Evolutionary conservation across 2,113 vertebrate genomes (phyloP), one percentile per base, ranked within the genome.

Genomic region (Tetrax tetrax): DNA sequence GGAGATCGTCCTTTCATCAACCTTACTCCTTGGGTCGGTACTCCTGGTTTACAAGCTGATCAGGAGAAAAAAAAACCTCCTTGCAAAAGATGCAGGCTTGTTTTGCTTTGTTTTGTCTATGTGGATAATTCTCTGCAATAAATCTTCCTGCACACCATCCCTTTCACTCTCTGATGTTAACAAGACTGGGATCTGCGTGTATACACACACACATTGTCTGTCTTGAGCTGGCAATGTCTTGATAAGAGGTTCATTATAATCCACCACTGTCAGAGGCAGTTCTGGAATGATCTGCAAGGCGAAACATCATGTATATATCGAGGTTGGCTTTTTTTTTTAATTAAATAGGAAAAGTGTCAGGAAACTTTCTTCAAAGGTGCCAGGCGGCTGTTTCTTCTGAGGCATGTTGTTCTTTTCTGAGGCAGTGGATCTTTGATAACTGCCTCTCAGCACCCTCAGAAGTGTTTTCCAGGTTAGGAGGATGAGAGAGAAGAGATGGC

Each of bases 311-410:
- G 91, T 94, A 95, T 84, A 33, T 84, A 60, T 86, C 70, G 80
- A 82, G 71, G 17, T 43, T 80, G 50, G 41, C 56, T 81, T 77
- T 85, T 68, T 83, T 85, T 72, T 54, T 89, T 93, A 85, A 95
- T 97, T 93, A 96, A 83, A 78, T 95, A 79, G 80, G 92, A 86
- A 96, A 97, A 89, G 71, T 91, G 93, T 96, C 89, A 93, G 81
- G 83, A 86, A 95, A 95, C 79, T 96, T 96, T 96, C 85, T 96
- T 96, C 82, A 96, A 97, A 97, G 93, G 43, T 96, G 61, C 74
- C 80, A 95, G 66, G 63, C 78, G 77, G 89, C 95, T 96, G 90
- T 82, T 95, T 84, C 89, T 95, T 95, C 94, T 79, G 63, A 90
- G 81, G 60, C 50, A 14, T 90, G 81, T 94, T 95, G 35, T 92